These are phyloP conservation scores for Petroica traversi DNA, from an alignment of 2,113 vertebrate species.

Conservation along the genomic window DNA sequence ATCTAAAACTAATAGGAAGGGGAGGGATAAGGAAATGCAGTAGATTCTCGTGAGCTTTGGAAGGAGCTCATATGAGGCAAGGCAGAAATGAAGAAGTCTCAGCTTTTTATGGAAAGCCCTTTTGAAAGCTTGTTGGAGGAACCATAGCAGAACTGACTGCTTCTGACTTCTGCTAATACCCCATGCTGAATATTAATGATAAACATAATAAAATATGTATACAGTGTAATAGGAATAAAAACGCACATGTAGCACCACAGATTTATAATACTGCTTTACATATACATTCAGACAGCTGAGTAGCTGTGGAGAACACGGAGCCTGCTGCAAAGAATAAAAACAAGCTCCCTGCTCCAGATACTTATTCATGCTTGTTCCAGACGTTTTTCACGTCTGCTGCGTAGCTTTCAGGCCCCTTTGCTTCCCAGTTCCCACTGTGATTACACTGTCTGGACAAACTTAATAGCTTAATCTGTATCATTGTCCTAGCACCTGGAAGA, in stretches of 20 bases:
- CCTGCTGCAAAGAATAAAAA: conserved; percentile 38
- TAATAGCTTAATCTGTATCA: background rate
- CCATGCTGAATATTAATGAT: conserved; percentile 58
- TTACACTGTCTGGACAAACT: background rate
- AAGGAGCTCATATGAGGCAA: background rate
- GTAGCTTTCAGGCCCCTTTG: background rate
- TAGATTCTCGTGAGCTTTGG: background rate
- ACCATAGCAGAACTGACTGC: conserved; percentile 55
- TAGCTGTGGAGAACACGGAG: background rate
- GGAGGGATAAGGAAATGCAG: background rate
- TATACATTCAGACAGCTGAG: conserved; percentile 35
- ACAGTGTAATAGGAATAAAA: conserved; percentile 62
- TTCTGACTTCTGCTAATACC: conserved; percentile 57
- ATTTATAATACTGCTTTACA: conserved; percentile 46
- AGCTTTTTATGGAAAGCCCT: background rate
- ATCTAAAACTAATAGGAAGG: background rate
- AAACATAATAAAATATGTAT: conserved; percentile 70
- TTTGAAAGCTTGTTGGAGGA: background rate
- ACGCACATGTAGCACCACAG: conserved; percentile 1
- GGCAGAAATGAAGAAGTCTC: conserved; percentile 10
- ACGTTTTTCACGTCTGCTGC: background rate
- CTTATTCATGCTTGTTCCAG: background rate
- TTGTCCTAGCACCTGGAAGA: background rate
- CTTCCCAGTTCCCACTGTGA: background rate
- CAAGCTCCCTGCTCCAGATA: background rate